Base-by-base conservation (phyloP, 1,140 invertebrate species). In the Magallana angulata region DNA sequence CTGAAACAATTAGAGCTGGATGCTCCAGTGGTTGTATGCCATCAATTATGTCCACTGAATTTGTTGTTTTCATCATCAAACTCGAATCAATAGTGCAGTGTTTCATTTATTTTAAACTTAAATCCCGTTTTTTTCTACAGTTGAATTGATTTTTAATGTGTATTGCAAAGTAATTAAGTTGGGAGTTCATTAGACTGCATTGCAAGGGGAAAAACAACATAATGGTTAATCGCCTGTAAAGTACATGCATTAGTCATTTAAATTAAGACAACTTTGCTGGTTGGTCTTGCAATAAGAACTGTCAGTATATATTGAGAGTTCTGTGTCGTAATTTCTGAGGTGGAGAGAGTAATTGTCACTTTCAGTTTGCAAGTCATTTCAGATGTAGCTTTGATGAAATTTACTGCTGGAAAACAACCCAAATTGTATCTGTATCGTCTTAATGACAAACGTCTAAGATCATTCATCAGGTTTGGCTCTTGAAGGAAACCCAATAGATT, bases 401-500 rank as follows among this genome's bases (percentile, higher is more conserved):
- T 36, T 30, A 76, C 24, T 76, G 68, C 8, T 12, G 30, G 68
- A 30, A 36, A 24, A 76, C 8, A 8, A 76, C 68, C 12, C 24
- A 30, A 76, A 76, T 30, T 30, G 24, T 30, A 36, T 76, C 68
- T 76, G 30, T 76, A 36, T 76, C 68, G 12, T 30, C 68, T 30
- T 18, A 76, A 24, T 30, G 68, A 76, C 30, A 30, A 18, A 12
- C 12, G 68, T 76, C 68, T 76, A 3, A 4, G 68, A 11, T 76
- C 36, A 76, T 76, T 30, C 68, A 76, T 76, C 68, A 76, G 68
- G 6, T 30, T 76, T 7, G 24, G 68, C 68, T 76, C 68, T 76
- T 48, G 24, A 76, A 76, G 68, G 68, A 76, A 76, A 76, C 30
- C 68, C 68, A 76, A 76, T 76, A 76, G 24, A 76, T 76, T 36